Percentiles rank a stretch among this genome's conserved stretches.
phyloP scores from a whole-genome alignment of 2,888 invertebrate species.

The Cybosia mesomella region DNA sequence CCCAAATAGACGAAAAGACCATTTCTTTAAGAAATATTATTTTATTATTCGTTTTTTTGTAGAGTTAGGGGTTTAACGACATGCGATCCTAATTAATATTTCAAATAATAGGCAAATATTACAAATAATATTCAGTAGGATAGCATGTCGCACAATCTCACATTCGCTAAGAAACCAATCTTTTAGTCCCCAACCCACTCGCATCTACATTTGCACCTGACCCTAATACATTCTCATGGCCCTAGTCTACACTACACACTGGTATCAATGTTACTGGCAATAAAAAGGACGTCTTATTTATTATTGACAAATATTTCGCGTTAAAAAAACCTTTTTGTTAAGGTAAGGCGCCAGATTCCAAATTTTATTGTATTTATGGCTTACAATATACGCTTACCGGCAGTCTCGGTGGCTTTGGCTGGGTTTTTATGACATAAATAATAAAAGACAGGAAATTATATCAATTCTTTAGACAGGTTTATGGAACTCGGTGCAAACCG shows the following conservation, averaged over 20 bases:
- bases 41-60: too few relatives aligned
- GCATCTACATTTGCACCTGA: constrained; percentile 44
- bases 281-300: constrained; percentile 86
- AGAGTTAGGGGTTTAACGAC: too few relatives aligned
- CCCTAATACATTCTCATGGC: constrained; percentile 70
- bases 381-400: constrained; percentile 61
- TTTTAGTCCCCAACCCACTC: constrained; percentile 11
- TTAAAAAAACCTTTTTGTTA: constrained; percentile 74
- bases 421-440: constrained; percentile 59
- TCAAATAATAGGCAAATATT: too few relatives aligned
- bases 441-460: constrained; percentile 78
- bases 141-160: too few relatives aligned
- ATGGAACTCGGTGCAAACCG: constrained; percentile 33
- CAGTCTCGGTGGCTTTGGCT: constrained; percentile 78
- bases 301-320: constrained; percentile 86
- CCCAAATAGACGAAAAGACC: too few relatives aligned
- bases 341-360: constrained; percentile 83
- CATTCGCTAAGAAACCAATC: too few relatives aligned
- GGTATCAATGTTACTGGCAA: constrained; percentile 75
- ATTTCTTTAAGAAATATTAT: too few relatives aligned
- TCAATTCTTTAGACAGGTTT: constrained; percentile 46
- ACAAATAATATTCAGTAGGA: too few relatives aligned
- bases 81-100: too few relatives aligned
- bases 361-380: constrained; percentile 76
- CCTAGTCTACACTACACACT: constrained; percentile 65